Evolutionary conservation across 2,797 vertebrate genomes (phyloP), one percentile per base, ranked within the genome.

Genomic region (Scleropages formosus): DNA sequence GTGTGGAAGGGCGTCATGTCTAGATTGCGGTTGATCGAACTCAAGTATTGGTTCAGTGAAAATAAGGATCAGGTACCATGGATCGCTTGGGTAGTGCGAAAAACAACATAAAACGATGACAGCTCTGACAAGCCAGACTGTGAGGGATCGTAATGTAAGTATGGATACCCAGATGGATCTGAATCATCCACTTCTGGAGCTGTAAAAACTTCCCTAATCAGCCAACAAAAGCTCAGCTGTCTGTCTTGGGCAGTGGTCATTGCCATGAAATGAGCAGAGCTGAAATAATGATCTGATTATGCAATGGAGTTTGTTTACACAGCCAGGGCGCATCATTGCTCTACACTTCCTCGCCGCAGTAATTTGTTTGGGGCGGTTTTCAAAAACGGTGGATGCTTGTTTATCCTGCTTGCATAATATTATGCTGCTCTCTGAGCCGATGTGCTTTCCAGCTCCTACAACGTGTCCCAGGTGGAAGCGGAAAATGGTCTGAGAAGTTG

Each of bases 401-500:
- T 73, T 56, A 49, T 70, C n/a, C 31, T 44, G 6, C 46, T 46
- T n/a, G 12, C 53, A 67, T 72, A 31, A 47, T 15, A 8, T 31
- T 59, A 39, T 61, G 49, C 60, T 70, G 20, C 51, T 46, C 9
- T 31, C 72, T 51, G 31, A 61, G 70, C 73, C 18, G 65, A 31
- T 12, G 62, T 18, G 15, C 56, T 64, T 58, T 77, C 71, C 71
- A 39, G n/a, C 16, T 20, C 26, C 67, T 72, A 76, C 82, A 64
- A 13, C 61, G 66, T 26, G 1, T 26, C 76, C 81, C 77, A 79
- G 74, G 82, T 75, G 13, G 31, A 60, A 75, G 15, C 78, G 31
- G 78, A 66, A 79, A 53, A 39, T 39, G 31, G 6, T 39, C 31
- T 6, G 31, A 39, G 39, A 62, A 78, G 60, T 39, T 16, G 51